A percentile compares a stretch with the other conserved stretches of the same genome.
These are phyloP conservation scores for Lithophane socia DNA, from an alignment of 2,888 invertebrate species.

Conservation along the genomic window DNA sequence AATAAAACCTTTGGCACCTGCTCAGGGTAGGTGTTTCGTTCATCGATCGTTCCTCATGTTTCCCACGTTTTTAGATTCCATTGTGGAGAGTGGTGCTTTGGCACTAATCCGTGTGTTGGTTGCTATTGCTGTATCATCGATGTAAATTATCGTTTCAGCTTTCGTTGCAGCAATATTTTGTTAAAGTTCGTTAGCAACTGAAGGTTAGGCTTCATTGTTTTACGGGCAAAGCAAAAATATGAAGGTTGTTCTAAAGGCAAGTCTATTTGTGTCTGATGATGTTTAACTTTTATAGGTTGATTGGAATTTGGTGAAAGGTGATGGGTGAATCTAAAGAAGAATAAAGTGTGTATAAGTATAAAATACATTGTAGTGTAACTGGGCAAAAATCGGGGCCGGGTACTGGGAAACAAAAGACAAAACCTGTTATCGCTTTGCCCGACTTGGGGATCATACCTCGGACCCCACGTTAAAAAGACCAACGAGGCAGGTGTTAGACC, in stretches of 20 bases:
- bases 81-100: background rate
- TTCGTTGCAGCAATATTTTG: constrained; percentile 46
- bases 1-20: too few species aligned
- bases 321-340: background rate
- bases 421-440: background rate
- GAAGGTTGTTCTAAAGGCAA: background rate
- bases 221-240: background rate
- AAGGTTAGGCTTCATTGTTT: constrained; percentile 26
- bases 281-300: background rate
- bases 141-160: constrained; percentile 56
- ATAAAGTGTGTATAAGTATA: too few species aligned
- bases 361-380: too few species aligned
- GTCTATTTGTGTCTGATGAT: background rate
- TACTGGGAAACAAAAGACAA: background rate
- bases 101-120: background rate
- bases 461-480: background rate
- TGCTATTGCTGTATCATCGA: constrained; percentile 60
- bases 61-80: background rate
- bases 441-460: background rate
- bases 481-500: background rate
- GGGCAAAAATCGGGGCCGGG: background rate
- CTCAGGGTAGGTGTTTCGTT: too few species aligned
- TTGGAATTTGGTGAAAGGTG: background rate
- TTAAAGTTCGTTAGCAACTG: constrained; percentile 43
- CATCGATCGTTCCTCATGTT: background rate